Evolutionary conservation across 2,888 invertebrate genomes (phyloP).

Genomic region (Plagiodera versicolora): DNA sequence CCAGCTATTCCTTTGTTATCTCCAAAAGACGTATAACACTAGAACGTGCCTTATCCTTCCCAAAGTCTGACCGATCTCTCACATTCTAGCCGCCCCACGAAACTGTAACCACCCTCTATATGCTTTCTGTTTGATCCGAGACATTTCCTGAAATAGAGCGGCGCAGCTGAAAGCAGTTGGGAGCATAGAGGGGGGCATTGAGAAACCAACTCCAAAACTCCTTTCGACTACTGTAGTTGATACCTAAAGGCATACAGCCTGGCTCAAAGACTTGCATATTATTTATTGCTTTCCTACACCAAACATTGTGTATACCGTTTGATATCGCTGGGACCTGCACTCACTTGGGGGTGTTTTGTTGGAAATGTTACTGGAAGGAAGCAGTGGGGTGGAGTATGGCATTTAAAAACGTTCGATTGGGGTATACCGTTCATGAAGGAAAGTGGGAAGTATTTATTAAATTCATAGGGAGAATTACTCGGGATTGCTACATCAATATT

Average conservation of each 20-base stretch:
- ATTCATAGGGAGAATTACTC: too few relatives aligned
- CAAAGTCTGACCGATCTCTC: constrained; percentile 11
- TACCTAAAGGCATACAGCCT: constrained; percentile 54
- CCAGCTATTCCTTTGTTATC: constrained; percentile 56
- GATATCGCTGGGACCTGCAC: constrained; percentile 32
- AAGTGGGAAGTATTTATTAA: too few relatives aligned
- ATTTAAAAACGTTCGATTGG: background rate
- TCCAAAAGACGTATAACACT: constrained; percentile 44
- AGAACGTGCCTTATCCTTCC: constrained; percentile 41
- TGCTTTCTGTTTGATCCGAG: constrained; percentile 56
- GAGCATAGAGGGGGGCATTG: background rate
- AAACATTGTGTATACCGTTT: constrained; percentile 48
- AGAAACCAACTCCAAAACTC: background rate
- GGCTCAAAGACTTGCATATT: constrained; percentile 57
- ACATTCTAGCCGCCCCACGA: constrained; percentile 31
- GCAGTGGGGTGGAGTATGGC: background rate
- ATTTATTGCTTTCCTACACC: constrained; percentile 56
- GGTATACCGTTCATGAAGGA: background rate
- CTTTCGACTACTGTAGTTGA: constrained; percentile 46
- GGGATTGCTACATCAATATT: too few relatives aligned
- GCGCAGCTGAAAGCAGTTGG: constrained; percentile 16
- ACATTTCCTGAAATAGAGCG: constrained; percentile 39
- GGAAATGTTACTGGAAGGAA: constrained; percentile 21
- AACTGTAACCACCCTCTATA: constrained; percentile 54
- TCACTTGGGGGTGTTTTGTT: constrained; percentile 30